Base-by-base conservation (phyloP, 2,888 invertebrate species). In the Synergus umbraculus region DNA sequence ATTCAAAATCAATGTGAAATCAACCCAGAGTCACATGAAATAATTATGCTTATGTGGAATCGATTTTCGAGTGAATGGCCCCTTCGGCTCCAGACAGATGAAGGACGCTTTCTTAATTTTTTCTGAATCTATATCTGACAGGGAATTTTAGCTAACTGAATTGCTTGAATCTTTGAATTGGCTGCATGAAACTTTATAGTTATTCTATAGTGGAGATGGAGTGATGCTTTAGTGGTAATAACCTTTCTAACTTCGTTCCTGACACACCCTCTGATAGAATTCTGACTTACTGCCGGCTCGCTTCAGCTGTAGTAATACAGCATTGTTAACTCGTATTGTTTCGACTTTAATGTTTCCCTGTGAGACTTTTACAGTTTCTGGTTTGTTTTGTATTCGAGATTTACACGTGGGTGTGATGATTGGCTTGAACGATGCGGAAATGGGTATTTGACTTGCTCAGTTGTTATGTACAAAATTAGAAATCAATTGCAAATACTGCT, bases 71-170 rank as follows among this genome's bases (percentile, higher is more conserved):
- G 29, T 29, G 29, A 29, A 29, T 3, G 29, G 29, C 29, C 29
- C 3, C 29, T 29, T 29, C 29, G 29, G 29, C 54, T 77, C 29
- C 22, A 64, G 60, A 79, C 64, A 76, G 60, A 79, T 79, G 77
- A 79, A 79, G 77, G 76, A 69, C 69, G 76, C 76, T 44, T 76
- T 78, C 76, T 67, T 77, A 67, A 77, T 76, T 64, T 78, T 49
- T 78, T n/a, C 29, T 41, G 7, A 41, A 54, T 18, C 78, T 79
- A 76, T 79, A 78, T 78, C 78, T 79, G 79, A 79, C 77, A 78
- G 78, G 77, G 76, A 82, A 82, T 78, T 79, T 79, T 78, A 79
- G 82, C 77, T 29, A 79, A 82, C 78, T 82, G 82, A 79, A 79
- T 82, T 80, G 80, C 79, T 79, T 78, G 76, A 78, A 79, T 79